Percentiles rank a stretch among this genome's conserved stretches.
Evolutionary conservation across 1,140 invertebrate species (phyloP).

Genomic region (Lycorma delicatula): DNA sequence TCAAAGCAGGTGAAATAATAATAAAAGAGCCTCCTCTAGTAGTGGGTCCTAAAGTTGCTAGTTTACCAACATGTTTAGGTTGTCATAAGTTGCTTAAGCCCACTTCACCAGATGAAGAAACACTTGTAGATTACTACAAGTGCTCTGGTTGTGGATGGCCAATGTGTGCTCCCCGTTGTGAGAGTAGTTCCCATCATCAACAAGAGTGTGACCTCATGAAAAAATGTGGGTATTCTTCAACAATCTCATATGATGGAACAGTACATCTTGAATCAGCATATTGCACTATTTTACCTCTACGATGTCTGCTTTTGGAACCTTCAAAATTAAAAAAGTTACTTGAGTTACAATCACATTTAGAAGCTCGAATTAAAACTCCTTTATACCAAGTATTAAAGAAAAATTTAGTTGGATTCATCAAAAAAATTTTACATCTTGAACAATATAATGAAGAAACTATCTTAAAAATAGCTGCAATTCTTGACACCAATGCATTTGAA

Average conservation of each 20-base stretch:
- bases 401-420: slow-evolving; percentile 50
- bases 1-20: slow-evolving; percentile 50
- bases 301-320: slow-evolving; percentile 18
- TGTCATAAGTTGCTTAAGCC: slow-evolving; percentile 44
- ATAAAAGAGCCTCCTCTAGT: slow-evolving; percentile 47
- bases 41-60: slow-evolving; percentile 46
- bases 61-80: slow-evolving; percentile 48
- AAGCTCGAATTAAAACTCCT: slow-evolving; percentile 46
- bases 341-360: slow-evolving; percentile 49
- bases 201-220: slow-evolving; percentile 20
- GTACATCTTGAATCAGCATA: slow-evolving; percentile 17
- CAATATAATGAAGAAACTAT: slow-evolving; percentile 41
- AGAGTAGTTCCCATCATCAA: background rate
- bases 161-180: slow-evolving; percentile 16
- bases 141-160: slow-evolving; percentile 23
- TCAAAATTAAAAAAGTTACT: slow-evolving; percentile 37
- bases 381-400: slow-evolving; percentile 47
- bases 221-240: background rate
- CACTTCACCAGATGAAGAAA: slow-evolving; percentile 33
- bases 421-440: slow-evolving; percentile 38
- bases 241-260: slow-evolving; percentile 8
- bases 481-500: slow-evolving; percentile 61
- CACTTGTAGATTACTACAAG: slow-evolving; percentile 8
- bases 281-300: slow-evolving; percentile 19
- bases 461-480: slow-evolving; percentile 51